A percentile compares a stretch with the other conserved stretches of the same genome.
Conservation (phyloP, 2,888 invertebrate species). For the Drosophila limbata region DNA sequence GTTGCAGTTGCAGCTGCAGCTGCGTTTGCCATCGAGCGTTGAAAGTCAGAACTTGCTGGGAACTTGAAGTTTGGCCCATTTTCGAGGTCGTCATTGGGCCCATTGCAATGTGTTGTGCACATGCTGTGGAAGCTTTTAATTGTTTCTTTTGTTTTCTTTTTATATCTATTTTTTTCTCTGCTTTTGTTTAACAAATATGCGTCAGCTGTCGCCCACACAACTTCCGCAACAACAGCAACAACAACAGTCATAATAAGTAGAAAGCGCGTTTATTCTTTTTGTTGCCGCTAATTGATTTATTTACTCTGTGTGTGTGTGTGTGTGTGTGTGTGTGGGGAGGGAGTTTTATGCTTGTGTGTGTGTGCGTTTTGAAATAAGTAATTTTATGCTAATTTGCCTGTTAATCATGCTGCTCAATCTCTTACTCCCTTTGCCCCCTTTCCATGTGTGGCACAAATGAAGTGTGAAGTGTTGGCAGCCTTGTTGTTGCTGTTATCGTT, state of each 20-base stretch:
- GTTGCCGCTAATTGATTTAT: conserved; percentile 74
- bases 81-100: conserved; percentile 31
- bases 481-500: conserved; percentile 46
- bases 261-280: conserved; percentile 33
- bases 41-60: conserved; percentile 37
- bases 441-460: conserved; percentile 57
- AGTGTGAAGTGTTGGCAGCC: conserved; percentile 72
- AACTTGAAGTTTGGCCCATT: conserved; percentile 66
- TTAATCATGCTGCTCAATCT: conserved; percentile 67
- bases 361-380: conserved; percentile 70
- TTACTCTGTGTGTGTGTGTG: conserved; percentile 47
- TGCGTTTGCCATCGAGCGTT: conserved; percentile 70
- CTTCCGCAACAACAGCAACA: conserved; percentile 12
- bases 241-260: conserved; percentile 8
- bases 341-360: conserved; percentile 18
- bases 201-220: conserved; percentile 67
- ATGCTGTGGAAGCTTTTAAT: conserved; percentile 73
- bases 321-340: background rate
- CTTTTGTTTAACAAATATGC: conserved; percentile 69
- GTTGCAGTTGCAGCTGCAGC: conserved; percentile 44
- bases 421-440: background rate
- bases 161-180: background rate
- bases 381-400: conserved; percentile 80
- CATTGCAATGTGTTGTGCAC: conserved; percentile 68
- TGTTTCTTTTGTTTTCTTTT: conserved; percentile 40